These are phyloP conservation scores for Yasuhikotakia modesta DNA, from an alignment of 2,797 vertebrate species.

Conservation along the genomic window DNA sequence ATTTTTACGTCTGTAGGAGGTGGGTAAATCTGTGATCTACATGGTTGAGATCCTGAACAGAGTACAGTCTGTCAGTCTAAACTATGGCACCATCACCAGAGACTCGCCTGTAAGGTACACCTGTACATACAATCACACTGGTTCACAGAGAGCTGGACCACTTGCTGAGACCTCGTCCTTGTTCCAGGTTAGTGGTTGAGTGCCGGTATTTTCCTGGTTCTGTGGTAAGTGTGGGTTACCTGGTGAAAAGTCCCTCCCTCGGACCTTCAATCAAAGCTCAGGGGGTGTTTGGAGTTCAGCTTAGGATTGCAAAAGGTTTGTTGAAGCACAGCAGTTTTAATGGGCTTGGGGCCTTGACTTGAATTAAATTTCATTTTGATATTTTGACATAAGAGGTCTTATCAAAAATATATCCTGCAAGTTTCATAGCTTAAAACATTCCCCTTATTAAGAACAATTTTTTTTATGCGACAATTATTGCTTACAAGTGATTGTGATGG, in stretches of 20 bases:
- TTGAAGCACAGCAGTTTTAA: background rate
- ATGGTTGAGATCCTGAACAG: conserved; percentile 76
- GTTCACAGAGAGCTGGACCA: background rate
- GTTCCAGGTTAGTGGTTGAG: conserved; percentile 75
- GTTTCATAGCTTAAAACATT: no score
- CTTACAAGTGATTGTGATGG: no score
- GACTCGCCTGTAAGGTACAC: conserved; percentile 77
- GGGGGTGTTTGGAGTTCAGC: conserved; percentile 78
- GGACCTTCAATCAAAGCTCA: conserved; percentile 71
- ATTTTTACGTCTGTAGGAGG: conserved; percentile 70
- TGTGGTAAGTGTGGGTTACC: conserved; percentile 70
- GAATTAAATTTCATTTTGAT: no score
- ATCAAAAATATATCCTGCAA: no score
- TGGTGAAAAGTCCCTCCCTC: conserved; percentile 76
- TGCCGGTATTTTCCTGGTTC: conserved; percentile 72
- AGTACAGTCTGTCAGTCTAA: conserved; percentile 69
- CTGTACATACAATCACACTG: background rate
- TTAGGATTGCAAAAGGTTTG: conserved; percentile 79
- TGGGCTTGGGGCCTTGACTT: no score
- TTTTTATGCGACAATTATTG: no score
- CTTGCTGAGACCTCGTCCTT: background rate
- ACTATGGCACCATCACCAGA: conserved; percentile 79
- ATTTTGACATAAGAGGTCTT: no score
- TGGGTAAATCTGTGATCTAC: conserved; percentile 74
- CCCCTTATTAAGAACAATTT: no score